Percentiles rank a stretch among this genome's conserved stretches.
Conservation (phyloP, 2,113 vertebrate species). For the Rattus rattus region DNA sequence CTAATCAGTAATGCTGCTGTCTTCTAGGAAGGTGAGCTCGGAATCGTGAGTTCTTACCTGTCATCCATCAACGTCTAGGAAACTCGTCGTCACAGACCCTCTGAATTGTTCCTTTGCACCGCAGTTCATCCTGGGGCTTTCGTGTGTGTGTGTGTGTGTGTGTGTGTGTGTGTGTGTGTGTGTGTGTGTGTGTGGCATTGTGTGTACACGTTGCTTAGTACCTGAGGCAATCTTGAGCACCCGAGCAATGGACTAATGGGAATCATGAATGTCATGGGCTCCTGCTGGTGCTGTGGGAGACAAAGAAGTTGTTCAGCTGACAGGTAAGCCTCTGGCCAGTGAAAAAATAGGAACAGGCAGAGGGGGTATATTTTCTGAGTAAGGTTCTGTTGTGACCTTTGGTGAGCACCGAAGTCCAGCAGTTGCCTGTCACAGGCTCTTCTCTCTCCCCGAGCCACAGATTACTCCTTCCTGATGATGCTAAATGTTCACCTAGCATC, state of each 20-base stretch:
- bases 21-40: not conserved
- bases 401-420: not conserved
- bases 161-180: too few relatives aligned
- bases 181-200: not conserved
- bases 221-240: too few relatives aligned
- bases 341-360: not conserved
- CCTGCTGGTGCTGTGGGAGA: not conserved
- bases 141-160: not conserved
- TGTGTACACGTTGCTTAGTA: not conserved
- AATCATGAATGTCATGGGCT: not conserved
- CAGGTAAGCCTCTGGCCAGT: not conserved
- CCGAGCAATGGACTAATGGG: not conserved
- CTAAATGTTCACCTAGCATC: not conserved
- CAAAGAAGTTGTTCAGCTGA: not conserved
- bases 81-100: not conserved
- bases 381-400: not conserved
- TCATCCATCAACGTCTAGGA: not conserved
- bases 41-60: too few relatives aligned
- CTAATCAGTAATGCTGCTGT: not conserved
- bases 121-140: not conserved
- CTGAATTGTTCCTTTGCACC: not conserved
- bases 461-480: not conserved
- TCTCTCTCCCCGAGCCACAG: not conserved
- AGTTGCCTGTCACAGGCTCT: not conserved
- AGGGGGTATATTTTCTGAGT: not conserved